Percentiles rank a stretch among this genome's conserved stretches.
Evolutionary conservation across 2,888 invertebrate genomes (phyloP).

Genomic region (Osmoderma eremita): DNA sequence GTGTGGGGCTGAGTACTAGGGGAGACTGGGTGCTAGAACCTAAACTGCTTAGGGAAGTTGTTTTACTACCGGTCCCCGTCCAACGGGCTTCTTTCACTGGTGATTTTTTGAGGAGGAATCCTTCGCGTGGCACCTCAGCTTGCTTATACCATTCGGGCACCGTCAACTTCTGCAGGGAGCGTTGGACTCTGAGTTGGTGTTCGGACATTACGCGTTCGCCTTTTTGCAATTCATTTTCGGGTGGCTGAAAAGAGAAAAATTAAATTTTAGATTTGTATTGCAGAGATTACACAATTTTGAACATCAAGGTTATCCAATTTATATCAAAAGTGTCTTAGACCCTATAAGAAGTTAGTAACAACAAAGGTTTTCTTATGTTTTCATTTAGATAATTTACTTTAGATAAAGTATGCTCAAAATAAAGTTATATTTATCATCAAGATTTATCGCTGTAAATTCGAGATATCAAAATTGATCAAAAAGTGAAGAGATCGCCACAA

Average conservation of each 20-base stretch:
- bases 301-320: too few relatives aligned
- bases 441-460: too few relatives aligned
- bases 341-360: too few relatives aligned
- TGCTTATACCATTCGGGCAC: conserved; percentile 93
- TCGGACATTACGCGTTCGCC: conserved; percentile 88
- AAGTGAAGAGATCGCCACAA: too few relatives aligned
- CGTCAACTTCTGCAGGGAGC: conserved; percentile 92
- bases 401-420: too few relatives aligned
- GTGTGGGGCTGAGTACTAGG: conserved; percentile 60
- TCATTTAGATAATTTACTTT: too few relatives aligned
- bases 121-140: conserved; percentile 78
- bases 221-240: conserved; percentile 94
- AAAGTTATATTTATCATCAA: too few relatives aligned
- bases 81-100: conserved; percentile 64
- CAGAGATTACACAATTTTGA: too few relatives aligned
- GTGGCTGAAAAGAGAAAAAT: conserved; percentile 74
- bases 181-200: conserved; percentile 92
- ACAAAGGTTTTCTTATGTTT: too few relatives aligned
- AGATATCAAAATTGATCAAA: too few relatives aligned
- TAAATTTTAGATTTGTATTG: not conserved
- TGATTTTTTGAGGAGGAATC: conserved; percentile 81
- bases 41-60: conserved; percentile 84
- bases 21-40: conserved; percentile 64
- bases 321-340: too few relatives aligned
- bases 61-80: conserved; percentile 75